Evolutionary conservation across 2,797 vertebrate species (phyloP).

Genomic region (Harpagifer antarcticus): DNA sequence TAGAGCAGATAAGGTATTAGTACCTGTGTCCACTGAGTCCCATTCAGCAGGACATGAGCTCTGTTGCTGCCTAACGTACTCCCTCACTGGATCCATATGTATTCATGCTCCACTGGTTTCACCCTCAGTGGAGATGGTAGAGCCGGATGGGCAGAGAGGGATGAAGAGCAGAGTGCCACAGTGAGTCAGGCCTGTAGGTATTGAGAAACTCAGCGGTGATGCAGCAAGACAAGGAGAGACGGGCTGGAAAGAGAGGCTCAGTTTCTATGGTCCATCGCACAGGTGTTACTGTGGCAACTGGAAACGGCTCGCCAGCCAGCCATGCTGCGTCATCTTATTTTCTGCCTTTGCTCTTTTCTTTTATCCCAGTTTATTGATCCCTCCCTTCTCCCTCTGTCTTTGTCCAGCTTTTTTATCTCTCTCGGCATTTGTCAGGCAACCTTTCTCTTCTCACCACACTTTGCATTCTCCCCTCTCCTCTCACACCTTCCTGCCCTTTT

Average conservation of each 20-base stretch:
- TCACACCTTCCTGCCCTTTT: constrained; percentile 28
- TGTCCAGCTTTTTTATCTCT: constrained; percentile 40
- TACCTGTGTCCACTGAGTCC: neutral
- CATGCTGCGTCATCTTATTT: constrained; percentile 80
- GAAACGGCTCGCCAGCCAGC: constrained; percentile 75
- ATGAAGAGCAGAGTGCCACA: constrained; percentile 11
- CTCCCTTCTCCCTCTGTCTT: constrained; percentile 26
- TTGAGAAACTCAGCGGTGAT: constrained; percentile 54
- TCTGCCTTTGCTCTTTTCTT: constrained; percentile 54
- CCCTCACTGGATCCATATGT: constrained; percentile 14
- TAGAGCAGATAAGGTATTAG: neutral
- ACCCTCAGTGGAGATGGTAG: constrained; percentile 11
- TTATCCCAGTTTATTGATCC: constrained; percentile 58
- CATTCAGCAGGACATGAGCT: constrained; percentile 14
- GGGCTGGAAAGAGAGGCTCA: constrained; percentile 50
- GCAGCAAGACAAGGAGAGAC: constrained; percentile 40
- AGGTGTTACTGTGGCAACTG: constrained; percentile 90
- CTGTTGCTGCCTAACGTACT: neutral
- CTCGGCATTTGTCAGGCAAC: constrained; percentile 44
- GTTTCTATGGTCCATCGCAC: constrained; percentile 80
- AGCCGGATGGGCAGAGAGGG: constrained; percentile 12
- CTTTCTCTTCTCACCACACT: constrained; percentile 25
- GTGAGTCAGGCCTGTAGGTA: constrained; percentile 52
- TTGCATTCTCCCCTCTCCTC: constrained; percentile 25
- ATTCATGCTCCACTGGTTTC: constrained; percentile 11